phyloP scores from a whole-genome alignment of 2,797 vertebrate genomes.

The Spheniscus humboldti region DNA sequence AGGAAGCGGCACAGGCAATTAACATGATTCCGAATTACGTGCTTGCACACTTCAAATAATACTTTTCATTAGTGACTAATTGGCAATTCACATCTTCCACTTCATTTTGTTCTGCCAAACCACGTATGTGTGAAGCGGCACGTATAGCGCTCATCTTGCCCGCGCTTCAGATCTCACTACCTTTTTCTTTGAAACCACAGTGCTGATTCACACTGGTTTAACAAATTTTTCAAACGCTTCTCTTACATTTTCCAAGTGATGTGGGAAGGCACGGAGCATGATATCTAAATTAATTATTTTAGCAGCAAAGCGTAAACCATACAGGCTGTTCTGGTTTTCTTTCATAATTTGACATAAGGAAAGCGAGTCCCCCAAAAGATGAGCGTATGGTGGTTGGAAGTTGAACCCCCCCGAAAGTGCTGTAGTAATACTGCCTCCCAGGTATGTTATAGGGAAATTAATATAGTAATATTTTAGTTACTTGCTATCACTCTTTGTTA shows the following conservation, averaged over 20 bases:
- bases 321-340: background rate
- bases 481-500: background rate
- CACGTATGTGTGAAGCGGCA: accelerated
- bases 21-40: accelerated
- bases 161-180: accelerated
- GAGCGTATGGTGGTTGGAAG: background rate
- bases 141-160: accelerated
- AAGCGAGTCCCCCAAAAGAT: background rate
- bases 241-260: background rate
- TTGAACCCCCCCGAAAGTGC: background rate
- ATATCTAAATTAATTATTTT: background rate
- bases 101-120: background rate
- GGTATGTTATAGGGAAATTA: background rate
- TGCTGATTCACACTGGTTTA: accelerated
- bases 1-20: accelerated
- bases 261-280: background rate
- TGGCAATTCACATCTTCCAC: too few species aligned
- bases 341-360: background rate
- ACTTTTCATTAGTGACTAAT: background rate
- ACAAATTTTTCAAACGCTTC: background rate
- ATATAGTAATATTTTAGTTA: background rate
- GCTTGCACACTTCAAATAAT: background rate
- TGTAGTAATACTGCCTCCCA: background rate
- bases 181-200: background rate
- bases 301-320: background rate